Conservation (phyloP, 2,888 invertebrate species). For the Leptinotarsa juncta region DNA sequence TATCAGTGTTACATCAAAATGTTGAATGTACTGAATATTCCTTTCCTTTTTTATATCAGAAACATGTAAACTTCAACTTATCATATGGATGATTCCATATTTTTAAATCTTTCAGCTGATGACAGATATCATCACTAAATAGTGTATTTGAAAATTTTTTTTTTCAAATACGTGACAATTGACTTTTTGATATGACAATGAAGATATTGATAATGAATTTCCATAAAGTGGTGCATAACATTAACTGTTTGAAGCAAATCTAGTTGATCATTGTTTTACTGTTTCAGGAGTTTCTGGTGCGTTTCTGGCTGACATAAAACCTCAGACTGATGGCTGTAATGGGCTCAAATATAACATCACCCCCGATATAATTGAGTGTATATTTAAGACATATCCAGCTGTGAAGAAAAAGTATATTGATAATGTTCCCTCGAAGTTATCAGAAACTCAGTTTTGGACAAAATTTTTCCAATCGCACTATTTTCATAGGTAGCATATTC, state of each 20-base stretch:
- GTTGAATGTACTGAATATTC: no score
- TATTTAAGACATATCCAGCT: conserved; percentile 99
- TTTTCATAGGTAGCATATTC: conserved; percentile 79
- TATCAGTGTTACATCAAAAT: no score
- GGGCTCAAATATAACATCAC: conserved; percentile 97
- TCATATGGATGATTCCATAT: no score
- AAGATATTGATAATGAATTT: no score
- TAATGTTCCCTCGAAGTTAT: conserved; percentile 94
- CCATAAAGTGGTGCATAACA: no score
- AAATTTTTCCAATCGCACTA: conserved; percentile 99
- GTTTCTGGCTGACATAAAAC: conserved; percentile 93
- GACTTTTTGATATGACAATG: no score
- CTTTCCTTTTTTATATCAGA: no score
- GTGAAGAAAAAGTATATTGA: conserved; percentile 97
- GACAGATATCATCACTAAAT: no score
- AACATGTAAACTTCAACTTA: no score
- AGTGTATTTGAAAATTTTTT: no score
- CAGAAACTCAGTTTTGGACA: conserved; percentile 98
- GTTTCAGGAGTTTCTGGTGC: conserved; percentile 77
- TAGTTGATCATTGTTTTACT: conserved; percentile 26
- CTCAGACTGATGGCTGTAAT: conserved; percentile 96
- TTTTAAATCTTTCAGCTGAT: neutral
- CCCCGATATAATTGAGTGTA: conserved; percentile 95
- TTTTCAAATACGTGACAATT: no score
- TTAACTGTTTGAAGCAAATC: neutral